Evolutionary conservation across 2,113 vertebrate genomes (phyloP).

Genomic region (Chamaea fasciata): DNA sequence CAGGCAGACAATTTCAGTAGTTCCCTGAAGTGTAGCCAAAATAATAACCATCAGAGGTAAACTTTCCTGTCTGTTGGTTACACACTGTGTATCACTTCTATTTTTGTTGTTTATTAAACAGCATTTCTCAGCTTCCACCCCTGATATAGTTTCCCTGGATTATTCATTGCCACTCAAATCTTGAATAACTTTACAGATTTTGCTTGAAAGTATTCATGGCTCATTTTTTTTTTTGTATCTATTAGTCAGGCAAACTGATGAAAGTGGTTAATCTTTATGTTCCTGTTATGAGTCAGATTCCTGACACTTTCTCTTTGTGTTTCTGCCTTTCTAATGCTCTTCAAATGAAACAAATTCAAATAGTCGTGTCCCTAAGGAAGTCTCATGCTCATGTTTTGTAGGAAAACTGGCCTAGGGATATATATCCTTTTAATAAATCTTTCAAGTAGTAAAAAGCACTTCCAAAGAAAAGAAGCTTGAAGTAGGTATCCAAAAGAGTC

Average conservation of each 20-base stretch:
- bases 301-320: background rate
- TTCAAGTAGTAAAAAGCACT: background rate
- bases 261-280: background rate
- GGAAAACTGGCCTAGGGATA: background rate
- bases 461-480: background rate
- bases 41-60: background rate
- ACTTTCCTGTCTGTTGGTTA: background rate
- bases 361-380: background rate
- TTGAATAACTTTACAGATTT: background rate
- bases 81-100: background rate
- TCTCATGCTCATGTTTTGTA: background rate
- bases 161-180: background rate
- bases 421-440: background rate
- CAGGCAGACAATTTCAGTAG: background rate
- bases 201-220: background rate
- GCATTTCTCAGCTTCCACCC: background rate
- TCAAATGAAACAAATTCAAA: slow-evolving; percentile 15
- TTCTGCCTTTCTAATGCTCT: background rate
- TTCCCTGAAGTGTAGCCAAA: background rate
- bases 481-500: background rate
- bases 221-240: background rate
- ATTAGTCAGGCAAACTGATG: background rate
- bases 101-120: background rate
- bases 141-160: background rate
- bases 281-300: background rate